These are phyloP conservation scores for Scrobipalpa costella DNA, from an alignment of 2,888 invertebrate species.

Conservation along the genomic window DNA sequence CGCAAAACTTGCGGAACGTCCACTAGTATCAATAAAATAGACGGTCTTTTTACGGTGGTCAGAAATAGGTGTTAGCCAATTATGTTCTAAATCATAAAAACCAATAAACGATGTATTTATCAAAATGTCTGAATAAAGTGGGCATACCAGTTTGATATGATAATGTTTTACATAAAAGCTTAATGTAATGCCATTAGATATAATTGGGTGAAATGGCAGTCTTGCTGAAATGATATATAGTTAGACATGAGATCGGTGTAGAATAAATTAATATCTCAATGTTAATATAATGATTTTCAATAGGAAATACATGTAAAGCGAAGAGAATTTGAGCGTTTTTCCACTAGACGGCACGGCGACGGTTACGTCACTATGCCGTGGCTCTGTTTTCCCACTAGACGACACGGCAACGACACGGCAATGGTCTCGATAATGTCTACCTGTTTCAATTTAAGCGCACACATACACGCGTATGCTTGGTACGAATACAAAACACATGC, in stretches of 20 bases:
- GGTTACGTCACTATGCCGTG: too few species aligned
- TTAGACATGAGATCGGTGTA: not conserved
- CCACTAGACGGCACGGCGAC: too few species aligned
- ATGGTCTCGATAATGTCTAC: too few species aligned
- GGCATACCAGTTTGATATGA: constrained; percentile 38
- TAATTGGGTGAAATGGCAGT: constrained; percentile 27
- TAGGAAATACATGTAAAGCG: too few species aligned
- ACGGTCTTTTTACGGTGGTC: constrained; percentile 29
- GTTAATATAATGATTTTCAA: not conserved
- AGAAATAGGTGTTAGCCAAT: constrained; percentile 37
- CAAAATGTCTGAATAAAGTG: constrained; percentile 37
- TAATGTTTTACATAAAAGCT: constrained; percentile 60
- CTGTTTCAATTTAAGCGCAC: too few species aligned
- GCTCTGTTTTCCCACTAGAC: too few species aligned
- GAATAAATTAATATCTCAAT: not conserved
- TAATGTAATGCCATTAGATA: constrained; percentile 48
- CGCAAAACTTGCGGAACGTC: constrained; percentile 15
- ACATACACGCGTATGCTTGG: too few species aligned
- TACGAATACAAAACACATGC: too few species aligned
- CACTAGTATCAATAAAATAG: constrained; percentile 15
- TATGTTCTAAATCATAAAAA: constrained; percentile 44
- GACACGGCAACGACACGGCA: too few species aligned
- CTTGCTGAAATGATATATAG: constrained; percentile 16
- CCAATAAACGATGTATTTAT: constrained; percentile 39
- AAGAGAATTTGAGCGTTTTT: too few species aligned